These are phyloP conservation scores for Penaeus vannamei DNA, from an alignment of 1,140 invertebrate species.

Conservation along the genomic window DNA sequence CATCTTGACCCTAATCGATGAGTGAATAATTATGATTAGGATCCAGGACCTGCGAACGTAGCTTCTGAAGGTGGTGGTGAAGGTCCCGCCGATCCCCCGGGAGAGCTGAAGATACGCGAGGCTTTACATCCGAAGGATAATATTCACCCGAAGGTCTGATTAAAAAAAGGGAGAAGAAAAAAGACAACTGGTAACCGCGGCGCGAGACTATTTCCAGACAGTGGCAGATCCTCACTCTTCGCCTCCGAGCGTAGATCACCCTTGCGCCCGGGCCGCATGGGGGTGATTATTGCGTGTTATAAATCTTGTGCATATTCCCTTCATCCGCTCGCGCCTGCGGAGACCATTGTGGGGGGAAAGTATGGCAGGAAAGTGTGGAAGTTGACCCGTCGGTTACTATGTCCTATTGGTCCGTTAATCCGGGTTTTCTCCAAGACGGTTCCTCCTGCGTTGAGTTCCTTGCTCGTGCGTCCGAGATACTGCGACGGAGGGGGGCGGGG, in stretches of 20 bases:
- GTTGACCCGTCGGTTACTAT: slow-evolving; percentile 4
- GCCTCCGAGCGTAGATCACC: slow-evolving; percentile 11
- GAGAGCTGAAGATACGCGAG: no score
- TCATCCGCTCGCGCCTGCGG: background rate
- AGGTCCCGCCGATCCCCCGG: no score
- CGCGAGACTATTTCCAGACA: background rate
- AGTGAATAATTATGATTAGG: background rate
- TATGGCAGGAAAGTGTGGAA: slow-evolving; percentile 33
- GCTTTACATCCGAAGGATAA: no score
- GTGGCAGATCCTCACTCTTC: background rate
- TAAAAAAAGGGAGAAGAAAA: slow-evolving; percentile 19
- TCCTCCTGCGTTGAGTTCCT: background rate
- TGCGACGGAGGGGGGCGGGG: background rate
- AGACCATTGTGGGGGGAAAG: slow-evolving; percentile 1
- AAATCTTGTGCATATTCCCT: slow-evolving; percentile 35
- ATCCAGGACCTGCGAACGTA: background rate
- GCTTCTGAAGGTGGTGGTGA: no score
- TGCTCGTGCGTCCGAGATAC: background rate
- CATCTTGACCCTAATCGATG: slow-evolving; percentile 58
- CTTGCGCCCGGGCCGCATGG: background rate
- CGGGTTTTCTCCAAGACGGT: background rate
- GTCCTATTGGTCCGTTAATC: no score
- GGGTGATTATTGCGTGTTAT: slow-evolving; percentile 20
- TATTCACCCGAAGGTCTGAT: no score
- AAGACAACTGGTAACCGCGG: slow-evolving; percentile 54